Evolutionary conservation across 2,888 invertebrate species (phyloP).

Genomic region (Drosophila buzzatii): DNA sequence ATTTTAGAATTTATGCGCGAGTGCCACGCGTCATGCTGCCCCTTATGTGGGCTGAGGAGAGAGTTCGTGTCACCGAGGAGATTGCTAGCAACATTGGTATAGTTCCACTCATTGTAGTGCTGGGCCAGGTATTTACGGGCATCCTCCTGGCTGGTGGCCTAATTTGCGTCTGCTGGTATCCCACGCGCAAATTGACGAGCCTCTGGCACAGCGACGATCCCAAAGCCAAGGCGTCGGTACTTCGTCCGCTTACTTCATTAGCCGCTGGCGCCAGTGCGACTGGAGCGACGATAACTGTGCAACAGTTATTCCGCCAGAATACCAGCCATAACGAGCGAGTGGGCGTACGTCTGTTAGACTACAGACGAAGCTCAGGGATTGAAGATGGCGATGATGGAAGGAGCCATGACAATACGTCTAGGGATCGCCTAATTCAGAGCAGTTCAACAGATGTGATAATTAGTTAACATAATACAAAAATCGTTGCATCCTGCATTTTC

Average conservation of each 20-base stretch:
- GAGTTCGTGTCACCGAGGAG: conserved; percentile 87
- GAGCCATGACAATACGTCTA: conserved; percentile 37
- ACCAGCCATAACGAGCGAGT: conserved; percentile 60
- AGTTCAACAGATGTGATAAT: conserved; percentile 69
- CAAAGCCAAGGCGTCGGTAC: conserved; percentile 68
- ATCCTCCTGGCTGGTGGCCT: conserved; percentile 85
- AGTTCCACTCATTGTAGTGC: conserved; percentile 86
- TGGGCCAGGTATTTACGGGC: conserved; percentile 86
- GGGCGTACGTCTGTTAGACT: conserved; percentile 68
- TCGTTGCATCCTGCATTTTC: conserved; percentile 41
- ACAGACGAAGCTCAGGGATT: conserved; percentile 61
- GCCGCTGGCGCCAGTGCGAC: conserved; percentile 18
- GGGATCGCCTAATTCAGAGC: conserved; percentile 61
- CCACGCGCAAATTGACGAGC: conserved; percentile 74
- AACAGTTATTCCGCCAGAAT: conserved; percentile 32
- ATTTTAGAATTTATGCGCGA: conserved; percentile 64
- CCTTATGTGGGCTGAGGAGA: conserved; percentile 92
- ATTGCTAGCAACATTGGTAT: conserved; percentile 87
- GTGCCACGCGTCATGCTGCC: conserved; percentile 88
- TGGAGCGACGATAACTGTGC: conserved; percentile 16
- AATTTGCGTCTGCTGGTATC: conserved; percentile 83
- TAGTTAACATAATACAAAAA: conserved; percentile 61
- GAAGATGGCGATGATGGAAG: conserved; percentile 15
- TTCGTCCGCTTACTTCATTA: conserved; percentile 67
- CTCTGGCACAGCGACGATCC: conserved; percentile 74